Conservation (phyloP, 2,888 invertebrate genomes). For the Caenorhabditis japonica region DNA sequence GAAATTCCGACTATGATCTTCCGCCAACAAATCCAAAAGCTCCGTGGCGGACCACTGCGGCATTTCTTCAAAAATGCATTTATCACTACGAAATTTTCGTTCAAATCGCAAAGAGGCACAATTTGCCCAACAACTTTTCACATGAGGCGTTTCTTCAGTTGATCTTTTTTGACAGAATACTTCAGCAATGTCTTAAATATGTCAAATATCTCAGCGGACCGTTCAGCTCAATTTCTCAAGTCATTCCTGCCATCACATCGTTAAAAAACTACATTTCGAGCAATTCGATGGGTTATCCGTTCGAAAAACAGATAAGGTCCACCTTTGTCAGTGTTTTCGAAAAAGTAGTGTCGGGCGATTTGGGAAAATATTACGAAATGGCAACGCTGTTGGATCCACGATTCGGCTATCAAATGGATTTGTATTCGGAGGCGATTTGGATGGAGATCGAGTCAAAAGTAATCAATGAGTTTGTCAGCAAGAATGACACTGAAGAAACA, state of each 20-base stretch:
- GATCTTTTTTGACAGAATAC: too few species aligned
- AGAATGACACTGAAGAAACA: too few species aligned
- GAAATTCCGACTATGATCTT: too few species aligned
- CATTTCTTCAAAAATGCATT: too few species aligned
- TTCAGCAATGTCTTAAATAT: conserved; percentile 6
- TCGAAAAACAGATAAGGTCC: background rate
- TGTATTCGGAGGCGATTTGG: background rate
- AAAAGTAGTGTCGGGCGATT: background rate
- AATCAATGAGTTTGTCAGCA: too few species aligned
- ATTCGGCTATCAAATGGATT: background rate
- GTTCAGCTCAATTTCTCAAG: conserved; percentile 9
- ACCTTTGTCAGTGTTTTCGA: background rate
- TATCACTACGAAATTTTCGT: too few species aligned
- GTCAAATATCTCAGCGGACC: background rate
- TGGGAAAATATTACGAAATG: background rate
- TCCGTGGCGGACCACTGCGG: too few species aligned
- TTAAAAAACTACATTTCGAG: background rate
- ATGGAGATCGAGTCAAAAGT: too few species aligned
- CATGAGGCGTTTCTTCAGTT: too few species aligned
- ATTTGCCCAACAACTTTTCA: too few species aligned
- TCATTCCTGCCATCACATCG: background rate
- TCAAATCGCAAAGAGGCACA: too few species aligned
- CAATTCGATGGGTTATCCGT: background rate
- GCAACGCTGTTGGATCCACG: conserved; percentile 11
- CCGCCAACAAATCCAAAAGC: too few species aligned